These are phyloP conservation scores for Euplexia lucipara DNA, from an alignment of 2,888 invertebrate species.

Conservation along the genomic window DNA sequence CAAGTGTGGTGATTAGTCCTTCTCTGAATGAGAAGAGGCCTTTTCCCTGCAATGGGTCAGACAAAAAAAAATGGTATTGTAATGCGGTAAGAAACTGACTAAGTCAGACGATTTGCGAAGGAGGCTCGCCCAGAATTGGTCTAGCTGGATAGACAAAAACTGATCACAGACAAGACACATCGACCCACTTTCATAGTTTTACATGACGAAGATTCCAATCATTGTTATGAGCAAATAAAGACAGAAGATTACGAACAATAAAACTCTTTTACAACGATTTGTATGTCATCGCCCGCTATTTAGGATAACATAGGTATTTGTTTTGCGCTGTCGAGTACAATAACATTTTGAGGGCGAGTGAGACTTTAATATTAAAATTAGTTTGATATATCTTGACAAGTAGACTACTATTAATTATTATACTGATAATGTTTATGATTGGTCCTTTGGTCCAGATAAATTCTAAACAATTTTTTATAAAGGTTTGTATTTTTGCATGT, in stretches of 20 bases:
- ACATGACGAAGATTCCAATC: slow-evolving; percentile 8
- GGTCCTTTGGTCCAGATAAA: not conserved
- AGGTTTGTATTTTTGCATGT: too few relatives aligned
- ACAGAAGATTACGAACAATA: not conserved
- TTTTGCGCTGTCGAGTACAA: slow-evolving; percentile 21
- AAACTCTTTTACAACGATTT: not conserved
- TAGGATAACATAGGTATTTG: slow-evolving; percentile 19
- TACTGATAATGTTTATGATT: not conserved
- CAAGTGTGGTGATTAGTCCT: too few relatives aligned
- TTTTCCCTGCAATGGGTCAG: too few relatives aligned
- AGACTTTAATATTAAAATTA: slow-evolving; percentile 11
- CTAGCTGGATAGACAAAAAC: too few relatives aligned
- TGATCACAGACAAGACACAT: not conserved
- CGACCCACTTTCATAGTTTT: not conserved
- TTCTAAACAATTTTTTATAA: not conserved
- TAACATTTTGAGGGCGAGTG: slow-evolving; percentile 43
- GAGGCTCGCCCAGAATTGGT: too few relatives aligned
- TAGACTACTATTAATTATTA: slow-evolving; percentile 7
- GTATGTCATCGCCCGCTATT: slow-evolving; percentile 36
- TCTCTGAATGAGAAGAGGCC: too few relatives aligned
- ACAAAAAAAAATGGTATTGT: too few relatives aligned
- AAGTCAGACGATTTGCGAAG: not conserved
- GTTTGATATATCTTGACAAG: slow-evolving; percentile 8
- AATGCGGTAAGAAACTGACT: too few relatives aligned
- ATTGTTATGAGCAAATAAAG: slow-evolving; percentile 17